Evolutionary conservation across 2,888 invertebrate genomes (phyloP), one percentile per base, ranked within the genome.

Genomic region (Coleophora deauratella): DNA sequence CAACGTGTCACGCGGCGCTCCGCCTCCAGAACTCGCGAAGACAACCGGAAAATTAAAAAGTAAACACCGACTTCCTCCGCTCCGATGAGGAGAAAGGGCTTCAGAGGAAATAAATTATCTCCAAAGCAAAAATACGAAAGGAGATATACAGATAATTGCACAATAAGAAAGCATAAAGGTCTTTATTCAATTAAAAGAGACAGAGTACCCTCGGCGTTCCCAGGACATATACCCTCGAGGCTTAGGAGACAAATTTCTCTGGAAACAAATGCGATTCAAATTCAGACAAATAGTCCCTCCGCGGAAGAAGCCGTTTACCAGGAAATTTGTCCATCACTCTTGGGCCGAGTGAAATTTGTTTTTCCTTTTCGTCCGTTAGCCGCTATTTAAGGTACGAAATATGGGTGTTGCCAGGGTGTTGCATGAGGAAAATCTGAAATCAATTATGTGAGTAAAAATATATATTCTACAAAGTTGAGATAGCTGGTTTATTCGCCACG

Each of bases 221-320:
- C 62, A 62, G 67, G 66, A 65, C 68, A 73, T 21, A 21, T 64
- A 72, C 76, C 69, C 76, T 42, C 46, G 68, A 65, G 78, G 77
- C 72, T 78, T 80, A 73, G 66, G 78, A 81, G 82, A 81, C 81
- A 80, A 84, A 81, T 82, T 79, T 76, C 69, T 66, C 68, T 73
- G 66, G 69, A 77, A 82, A 84, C 76, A 81, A 82, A 82, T 81
- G 81, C 76, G 79, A 82, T 82, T 82, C 79, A 82, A 82, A 84
- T 81, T 81, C 81, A 84, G 79, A 84, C 78, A 80, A 84, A 82
- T 82, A 79, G 82, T 81, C 82, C 84, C 84, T 43, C 59, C 59
- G 82, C 81, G 84, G 79, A 71, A 69, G 72, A 62, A 74, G 71
- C 75, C 76, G 77, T 76, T 82, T 82, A 75, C 81, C 73, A 75